phyloP scores from a whole-genome alignment of 2,888 invertebrate species.

The Norana najaformis region DNA sequence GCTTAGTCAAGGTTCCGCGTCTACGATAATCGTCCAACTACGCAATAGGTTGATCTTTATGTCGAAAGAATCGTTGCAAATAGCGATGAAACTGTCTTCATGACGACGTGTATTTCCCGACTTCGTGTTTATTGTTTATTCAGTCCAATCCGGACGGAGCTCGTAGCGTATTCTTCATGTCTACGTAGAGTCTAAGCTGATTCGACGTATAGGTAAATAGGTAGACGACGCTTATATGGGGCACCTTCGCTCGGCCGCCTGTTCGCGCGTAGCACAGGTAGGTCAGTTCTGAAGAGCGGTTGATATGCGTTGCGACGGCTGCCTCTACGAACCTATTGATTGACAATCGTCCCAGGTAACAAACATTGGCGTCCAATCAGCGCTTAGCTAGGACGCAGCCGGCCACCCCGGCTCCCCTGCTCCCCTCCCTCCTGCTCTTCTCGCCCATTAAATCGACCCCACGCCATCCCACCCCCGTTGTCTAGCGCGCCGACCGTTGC shows the following conservation, averaged over 20 bases:
- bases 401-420: no score
- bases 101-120: not conserved
- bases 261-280: constrained; percentile 27
- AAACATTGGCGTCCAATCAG: not conserved
- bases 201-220: not conserved
- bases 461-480: not conserved
- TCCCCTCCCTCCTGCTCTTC: not conserved
- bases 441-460: not conserved
- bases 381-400: not conserved
- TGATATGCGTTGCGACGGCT: not conserved
- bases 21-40: not conserved
- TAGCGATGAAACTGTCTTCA: not conserved
- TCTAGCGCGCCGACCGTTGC: not conserved
- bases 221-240: constrained; percentile 21
- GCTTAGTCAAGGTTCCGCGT: no score
- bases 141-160: not conserved
- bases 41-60: not conserved
- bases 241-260: constrained; percentile 31
- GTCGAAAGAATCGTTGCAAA: not conserved
- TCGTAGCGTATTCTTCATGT: not conserved
- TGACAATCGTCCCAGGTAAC: constrained; percentile 20
- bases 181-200: not conserved
- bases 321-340: not conserved
- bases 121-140: not conserved
- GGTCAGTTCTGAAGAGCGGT: constrained; percentile 26